Evolutionary conservation across 2,797 vertebrate species (phyloP).

Genomic region (Pangasius larnaudii): DNA sequence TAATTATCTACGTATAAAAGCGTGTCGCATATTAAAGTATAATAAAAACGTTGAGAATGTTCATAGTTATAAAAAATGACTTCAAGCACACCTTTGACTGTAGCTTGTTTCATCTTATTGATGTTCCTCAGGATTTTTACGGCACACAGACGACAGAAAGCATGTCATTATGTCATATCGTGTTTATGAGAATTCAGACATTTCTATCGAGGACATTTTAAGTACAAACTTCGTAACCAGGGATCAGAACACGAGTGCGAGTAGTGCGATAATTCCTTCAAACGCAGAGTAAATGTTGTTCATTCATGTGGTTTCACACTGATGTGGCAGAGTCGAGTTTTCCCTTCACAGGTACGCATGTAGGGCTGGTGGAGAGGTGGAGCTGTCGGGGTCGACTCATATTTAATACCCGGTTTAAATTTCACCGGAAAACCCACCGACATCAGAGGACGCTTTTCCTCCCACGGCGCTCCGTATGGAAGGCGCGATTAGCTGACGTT

Average conservation of each 20-base stretch:
- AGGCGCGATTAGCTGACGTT: background rate
- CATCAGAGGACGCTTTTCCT: conserved; percentile 41
- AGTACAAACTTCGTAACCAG: background rate
- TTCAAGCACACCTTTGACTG: background rate
- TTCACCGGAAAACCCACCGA: conserved; percentile 51
- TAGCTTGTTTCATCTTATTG: background rate
- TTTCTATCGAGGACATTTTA: background rate
- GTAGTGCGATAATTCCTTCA: background rate
- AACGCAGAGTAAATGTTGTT: background rate
- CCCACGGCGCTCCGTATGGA: conserved; percentile 34
- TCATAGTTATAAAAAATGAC: background rate
- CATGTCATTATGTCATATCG: background rate
- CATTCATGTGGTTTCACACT: conserved; percentile 22
- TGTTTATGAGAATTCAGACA: background rate
- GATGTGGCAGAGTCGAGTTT: conserved; percentile 42
- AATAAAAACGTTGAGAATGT: background rate
- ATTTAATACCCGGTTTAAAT: conserved; percentile 52
- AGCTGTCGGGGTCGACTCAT: conserved; percentile 37
- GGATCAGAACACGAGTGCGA: background rate
- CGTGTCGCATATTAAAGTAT: background rate
- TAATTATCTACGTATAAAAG: background rate
- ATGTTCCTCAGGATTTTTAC: background rate
- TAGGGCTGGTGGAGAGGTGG: conserved; percentile 66
- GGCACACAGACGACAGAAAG: background rate
- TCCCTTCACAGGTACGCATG: conserved; percentile 34